These are phyloP conservation scores for Drosophila repleta DNA, from an alignment of 1,140 invertebrate genomes.

Conservation along the genomic window DNA sequence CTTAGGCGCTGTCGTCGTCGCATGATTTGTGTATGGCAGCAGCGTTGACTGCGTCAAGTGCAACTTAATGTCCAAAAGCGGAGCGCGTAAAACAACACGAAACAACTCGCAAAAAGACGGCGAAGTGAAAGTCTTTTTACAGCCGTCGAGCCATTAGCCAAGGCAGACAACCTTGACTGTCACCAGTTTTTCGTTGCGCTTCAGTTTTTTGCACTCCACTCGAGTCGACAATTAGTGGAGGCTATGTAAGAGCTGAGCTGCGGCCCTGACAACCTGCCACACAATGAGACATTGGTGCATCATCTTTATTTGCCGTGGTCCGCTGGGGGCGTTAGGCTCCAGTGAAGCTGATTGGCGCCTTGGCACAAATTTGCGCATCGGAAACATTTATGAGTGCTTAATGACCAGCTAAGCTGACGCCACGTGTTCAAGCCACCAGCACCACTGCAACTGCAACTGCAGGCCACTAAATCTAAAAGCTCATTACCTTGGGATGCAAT, in stretches of 20 bases:
- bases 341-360: conserved; percentile 38
- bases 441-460: background rate
- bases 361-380: conserved; percentile 47
- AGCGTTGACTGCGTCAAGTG: conserved; percentile 41
- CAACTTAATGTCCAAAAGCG: conserved; percentile 74
- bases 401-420: conserved; percentile 21
- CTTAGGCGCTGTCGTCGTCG: conserved; percentile 52
- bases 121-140: conserved; percentile 77
- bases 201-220: conserved; percentile 11
- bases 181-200: conserved; percentile 28
- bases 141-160: conserved; percentile 41
- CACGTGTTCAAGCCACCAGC: background rate
- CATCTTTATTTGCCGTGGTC: background rate
- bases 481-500: conserved; percentile 75
- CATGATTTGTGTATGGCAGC: conserved; percentile 73
- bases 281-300: conserved; percentile 7
- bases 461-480: conserved; percentile 57
- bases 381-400: conserved; percentile 49
- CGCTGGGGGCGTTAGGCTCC: conserved; percentile 29
- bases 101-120: conserved; percentile 36
- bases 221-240: conserved; percentile 24
- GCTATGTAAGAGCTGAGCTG: conserved; percentile 19
- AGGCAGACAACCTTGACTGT: conserved; percentile 74
- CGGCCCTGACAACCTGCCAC: conserved; percentile 21
- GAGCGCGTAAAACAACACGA: conserved; percentile 41